A percentile compares a stretch with the other conserved stretches of the same genome.
Evolutionary conservation across 1,140 invertebrate species (phyloP).

Genomic region (Calephelis virginiensis): DNA sequence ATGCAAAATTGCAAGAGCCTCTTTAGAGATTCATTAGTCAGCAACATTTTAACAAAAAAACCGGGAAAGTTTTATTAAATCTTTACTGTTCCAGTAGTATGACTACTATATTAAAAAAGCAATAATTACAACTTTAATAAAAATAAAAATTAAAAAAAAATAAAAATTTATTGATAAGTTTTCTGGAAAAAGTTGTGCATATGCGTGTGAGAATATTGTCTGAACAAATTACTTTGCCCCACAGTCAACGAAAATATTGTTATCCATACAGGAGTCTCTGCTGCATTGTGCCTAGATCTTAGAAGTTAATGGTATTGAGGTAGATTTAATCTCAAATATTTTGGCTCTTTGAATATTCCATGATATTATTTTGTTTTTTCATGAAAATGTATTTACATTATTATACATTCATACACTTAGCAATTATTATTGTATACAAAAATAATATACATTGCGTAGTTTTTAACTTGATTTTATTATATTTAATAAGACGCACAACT

Average conservation of each 20-base stretch:
- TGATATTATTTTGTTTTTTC: slow-evolving; percentile 78
- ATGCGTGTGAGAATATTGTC: slow-evolving; percentile 39
- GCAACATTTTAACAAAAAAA: too few species aligned
- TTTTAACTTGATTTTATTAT: slow-evolving; percentile 74
- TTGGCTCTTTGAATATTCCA: slow-evolving; percentile 79
- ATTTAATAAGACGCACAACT: slow-evolving; percentile 70
- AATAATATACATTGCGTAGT: slow-evolving; percentile 78
- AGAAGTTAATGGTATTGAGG: slow-evolving; percentile 78
- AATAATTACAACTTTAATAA: too few species aligned
- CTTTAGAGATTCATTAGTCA: too few species aligned
- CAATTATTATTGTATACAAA: slow-evolving; percentile 78
- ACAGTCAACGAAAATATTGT: slow-evolving; percentile 78
- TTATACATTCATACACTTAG: slow-evolving; percentile 76
- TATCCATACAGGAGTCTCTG: slow-evolving; percentile 78
- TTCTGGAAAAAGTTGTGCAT: background rate
- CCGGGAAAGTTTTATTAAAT: too few species aligned
- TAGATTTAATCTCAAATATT: slow-evolving; percentile 79
- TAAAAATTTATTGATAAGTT: too few species aligned
- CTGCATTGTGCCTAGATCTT: slow-evolving; percentile 80
- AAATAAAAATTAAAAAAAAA: too few species aligned
- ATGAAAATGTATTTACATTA: slow-evolving; percentile 78
- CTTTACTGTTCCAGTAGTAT: too few species aligned
- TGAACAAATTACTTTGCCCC: slow-evolving; percentile 61
- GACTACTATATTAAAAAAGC: too few species aligned
- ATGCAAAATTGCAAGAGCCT: too few species aligned